Evolutionary conservation across 2,888 invertebrate genomes (phyloP).

Genomic region (Galerucella pusilla): DNA sequence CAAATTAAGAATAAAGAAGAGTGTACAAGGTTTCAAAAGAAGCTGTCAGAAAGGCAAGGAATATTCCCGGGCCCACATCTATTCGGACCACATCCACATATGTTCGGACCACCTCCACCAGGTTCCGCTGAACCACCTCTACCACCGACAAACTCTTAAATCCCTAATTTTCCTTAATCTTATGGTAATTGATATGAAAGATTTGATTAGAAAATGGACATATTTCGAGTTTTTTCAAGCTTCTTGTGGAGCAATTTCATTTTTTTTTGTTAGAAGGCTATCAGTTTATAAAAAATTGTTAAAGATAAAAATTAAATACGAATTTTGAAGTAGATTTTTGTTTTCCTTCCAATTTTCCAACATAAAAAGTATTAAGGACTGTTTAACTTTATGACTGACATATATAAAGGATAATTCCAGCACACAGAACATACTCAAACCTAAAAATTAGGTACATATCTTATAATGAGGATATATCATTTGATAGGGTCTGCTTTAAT

Average conservation of each 20-base stretch:
- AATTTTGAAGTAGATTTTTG: no score
- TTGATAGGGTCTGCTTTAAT: not conserved
- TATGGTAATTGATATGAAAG: not conserved
- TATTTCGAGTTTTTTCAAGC: not conserved
- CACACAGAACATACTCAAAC: no score
- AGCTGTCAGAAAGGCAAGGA: conserved; percentile 54
- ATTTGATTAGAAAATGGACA: not conserved
- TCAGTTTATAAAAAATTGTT: no score
- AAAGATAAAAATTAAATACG: no score
- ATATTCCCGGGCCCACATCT: conserved; percentile 32
- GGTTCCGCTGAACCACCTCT: conserved; percentile 18
- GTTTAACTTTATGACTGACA: no score
- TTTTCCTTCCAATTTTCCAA: no score
- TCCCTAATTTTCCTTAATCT: no score
- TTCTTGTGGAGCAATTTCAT: no score
- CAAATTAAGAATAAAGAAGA: conserved; percentile 60
- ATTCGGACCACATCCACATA: conserved; percentile 40
- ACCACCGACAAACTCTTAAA: not conserved
- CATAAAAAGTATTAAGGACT: no score
- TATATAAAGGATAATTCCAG: no score
- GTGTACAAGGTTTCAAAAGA: conserved; percentile 59
- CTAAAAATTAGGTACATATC: not conserved
- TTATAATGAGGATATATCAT: no score
- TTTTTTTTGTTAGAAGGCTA: no score
- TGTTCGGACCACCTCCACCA: conserved; percentile 41